These are phyloP conservation scores for Shargacucullia verbasci DNA, from an alignment of 2,888 invertebrate genomes.

Conservation along the genomic window DNA sequence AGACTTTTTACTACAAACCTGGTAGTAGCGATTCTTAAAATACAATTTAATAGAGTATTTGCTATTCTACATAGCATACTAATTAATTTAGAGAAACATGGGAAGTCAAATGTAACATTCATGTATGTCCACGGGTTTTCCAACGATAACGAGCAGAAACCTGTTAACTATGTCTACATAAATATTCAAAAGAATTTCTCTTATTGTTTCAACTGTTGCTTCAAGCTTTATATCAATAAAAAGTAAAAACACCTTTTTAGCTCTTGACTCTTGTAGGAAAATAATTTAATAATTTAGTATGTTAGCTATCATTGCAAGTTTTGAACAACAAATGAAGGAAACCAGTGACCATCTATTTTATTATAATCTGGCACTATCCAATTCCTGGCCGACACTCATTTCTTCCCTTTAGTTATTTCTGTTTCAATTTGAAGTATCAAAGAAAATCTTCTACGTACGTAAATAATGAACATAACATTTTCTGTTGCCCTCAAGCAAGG, in stretches of 20 bases:
- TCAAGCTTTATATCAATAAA: slow-evolving; percentile 20
- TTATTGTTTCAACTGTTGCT: slow-evolving; percentile 9
- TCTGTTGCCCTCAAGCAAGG: slow-evolving; percentile 1
- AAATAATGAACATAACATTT: background rate
- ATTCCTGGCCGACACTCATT: background rate
- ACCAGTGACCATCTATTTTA: slow-evolving; percentile 5
- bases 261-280: slow-evolving; percentile 9
- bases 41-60: slow-evolving; percentile 25
- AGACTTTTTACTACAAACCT: slow-evolving; percentile 53
- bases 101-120: slow-evolving; percentile 22
- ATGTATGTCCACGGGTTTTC: slow-evolving; percentile 12
- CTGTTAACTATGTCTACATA: slow-evolving; percentile 9
- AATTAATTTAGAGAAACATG: slow-evolving; percentile 24
- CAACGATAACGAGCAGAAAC: slow-evolving; percentile 12
- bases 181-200: slow-evolving; percentile 31
- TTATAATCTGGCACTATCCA: background rate
- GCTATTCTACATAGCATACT: slow-evolving; percentile 15
- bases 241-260: slow-evolving; percentile 14
- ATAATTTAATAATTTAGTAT: too few relatives aligned
- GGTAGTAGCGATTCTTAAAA: slow-evolving; percentile 15
- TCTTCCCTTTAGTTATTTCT: background rate
- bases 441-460: background rate
- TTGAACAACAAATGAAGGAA: slow-evolving; percentile 6
- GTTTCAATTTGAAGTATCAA: background rate
- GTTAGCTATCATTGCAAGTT: slow-evolving; percentile 11